Base-by-base conservation (phyloP, 2,888 invertebrate genomes). In the Pseudococcus longispinus region DNA sequence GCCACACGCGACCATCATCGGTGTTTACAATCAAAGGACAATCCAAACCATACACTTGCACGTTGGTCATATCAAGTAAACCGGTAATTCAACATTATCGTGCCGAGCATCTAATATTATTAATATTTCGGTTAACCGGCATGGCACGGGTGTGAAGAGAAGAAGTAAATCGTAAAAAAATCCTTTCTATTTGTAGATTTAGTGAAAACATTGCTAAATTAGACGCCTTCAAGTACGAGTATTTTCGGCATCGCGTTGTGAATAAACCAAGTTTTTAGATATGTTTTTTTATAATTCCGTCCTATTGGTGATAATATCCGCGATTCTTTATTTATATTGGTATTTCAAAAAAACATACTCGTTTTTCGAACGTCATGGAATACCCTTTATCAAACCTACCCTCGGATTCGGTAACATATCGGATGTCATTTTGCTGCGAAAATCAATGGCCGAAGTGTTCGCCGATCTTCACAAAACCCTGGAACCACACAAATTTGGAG, bases 401-500 rank as follows among this genome's bases (percentile, higher is more conserved):
- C 23, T 44, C n/a, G 13, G 23, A 2, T 46, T 83, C 18, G 83
- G 83, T 32, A 83, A 83, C 55, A 0, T 83, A 11, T n/a, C 29
- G 13, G 83, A 83, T 51, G 42, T 55, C 0, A 32, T 83, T 9
- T 18, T 83, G n/a, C 18, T n/a, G 26, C 26, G 83, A 26, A 55
- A 46, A 55, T 51, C 83, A 2, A 32, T 55, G 20, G 51, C 20
- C 26, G 83, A 46, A 51, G 51, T 18, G 23, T 55, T 51, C 11
- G 29, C 20, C 20, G 51, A 83, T 5, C n/a, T 83, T 11, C 77
- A 87, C 11, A 26, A 55, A 4, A 55, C 26, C 3, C 32, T 83
- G 15, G 83, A 46, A 83, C 83, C 83, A n/a, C 83, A 83, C 15
- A 83, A 51, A 29, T 51, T 51, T 8, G 83, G n/a, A 3, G 83